Evolutionary conservation across 1,140 invertebrate genomes (phyloP), one percentile per base, ranked within the genome.

Genomic region (Lanistes nyassanus): DNA sequence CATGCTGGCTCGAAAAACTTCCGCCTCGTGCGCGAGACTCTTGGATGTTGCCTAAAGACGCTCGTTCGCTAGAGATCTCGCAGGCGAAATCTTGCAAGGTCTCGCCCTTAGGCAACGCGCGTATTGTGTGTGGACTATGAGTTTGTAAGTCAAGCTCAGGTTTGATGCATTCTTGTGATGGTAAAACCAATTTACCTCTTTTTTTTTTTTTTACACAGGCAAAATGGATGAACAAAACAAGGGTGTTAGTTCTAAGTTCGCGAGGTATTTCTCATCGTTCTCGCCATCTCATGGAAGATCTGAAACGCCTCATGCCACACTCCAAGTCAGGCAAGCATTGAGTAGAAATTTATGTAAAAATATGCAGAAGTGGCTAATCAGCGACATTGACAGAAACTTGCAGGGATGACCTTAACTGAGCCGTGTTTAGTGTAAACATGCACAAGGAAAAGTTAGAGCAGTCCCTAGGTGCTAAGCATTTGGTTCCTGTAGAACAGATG

Each of bases 201-300:
- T 70, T 16, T 56, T 9, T 74, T 55, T 34, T 75, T 77, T 77
- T 39, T 56, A 79, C 73, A 31, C 64, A 88, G 86, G 78, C 74
- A 64, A 86, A 86, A 87, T 99, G 98, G 97, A 93, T 93, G 51
- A 99, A 99, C 88, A 95, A 94, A 84, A 95, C 98, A 89, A 91
- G 98, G 78, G 94, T 99, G 16, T 89, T 99, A 31, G 92, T 99
- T 3, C 95, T 99, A 88, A 94, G 94, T 55, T 95, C 96, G 5
- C 91, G 98, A 82, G 98, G 98, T 51, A 97, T 99, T 29, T 94
- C 93, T 80, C 93, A 94, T 81, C 91, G 96, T 66, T 94, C 97
- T 88, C 92, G 98, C 4, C 98, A 99, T 91, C 89, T 99, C 4
- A 98, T 99, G 96, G 94, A 96, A 81, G 97, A 99, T 88, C 87